A percentile compares a stretch with the other conserved stretches of the same genome.
Evolutionary conservation across 64 coral and sea anemone species (phyloP).

Genomic region (Catalaphyllia jardinei): DNA sequence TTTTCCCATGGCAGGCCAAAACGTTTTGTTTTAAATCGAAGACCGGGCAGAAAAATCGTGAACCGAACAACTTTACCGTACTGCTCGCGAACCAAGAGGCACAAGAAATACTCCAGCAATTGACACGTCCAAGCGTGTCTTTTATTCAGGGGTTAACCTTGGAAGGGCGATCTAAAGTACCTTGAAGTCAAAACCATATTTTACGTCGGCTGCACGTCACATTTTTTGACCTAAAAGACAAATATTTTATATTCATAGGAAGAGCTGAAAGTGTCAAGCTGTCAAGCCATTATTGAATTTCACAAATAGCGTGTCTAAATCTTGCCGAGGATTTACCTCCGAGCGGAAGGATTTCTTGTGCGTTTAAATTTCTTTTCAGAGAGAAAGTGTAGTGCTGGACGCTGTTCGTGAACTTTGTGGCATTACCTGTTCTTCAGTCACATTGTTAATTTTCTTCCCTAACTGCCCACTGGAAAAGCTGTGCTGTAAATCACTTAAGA

Average conservation of each 20-base stretch:
- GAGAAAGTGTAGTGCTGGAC: background rate
- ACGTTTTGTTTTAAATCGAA: background rate
- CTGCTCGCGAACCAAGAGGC: constrained; percentile 6
- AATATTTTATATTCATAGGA: background rate
- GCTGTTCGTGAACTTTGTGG: background rate
- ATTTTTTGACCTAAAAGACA: background rate
- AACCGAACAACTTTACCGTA: background rate
- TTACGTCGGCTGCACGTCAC: constrained; percentile 36
- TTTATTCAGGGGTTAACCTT: constrained; percentile 35
- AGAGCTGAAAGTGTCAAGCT: background rate
- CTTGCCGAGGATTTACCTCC: background rate
- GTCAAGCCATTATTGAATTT: constrained; percentile 42
- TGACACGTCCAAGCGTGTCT: background rate
- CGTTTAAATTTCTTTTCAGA: background rate
- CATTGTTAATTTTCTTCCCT: no score
- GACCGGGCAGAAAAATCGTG: background rate
- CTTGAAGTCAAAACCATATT: constrained; percentile 39
- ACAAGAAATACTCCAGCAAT: background rate
- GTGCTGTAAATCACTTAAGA: no score
- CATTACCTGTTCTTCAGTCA: no score
- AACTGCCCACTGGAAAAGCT: no score
- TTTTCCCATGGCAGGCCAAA: background rate
- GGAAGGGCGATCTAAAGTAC: constrained; percentile 23
- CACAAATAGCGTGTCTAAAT: constrained; percentile 2
- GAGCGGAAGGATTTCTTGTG: constrained; percentile 18